These are phyloP conservation scores for Schlechtendalia chinensis DNA, from an alignment of 1,140 invertebrate genomes.

Conservation along the genomic window DNA sequence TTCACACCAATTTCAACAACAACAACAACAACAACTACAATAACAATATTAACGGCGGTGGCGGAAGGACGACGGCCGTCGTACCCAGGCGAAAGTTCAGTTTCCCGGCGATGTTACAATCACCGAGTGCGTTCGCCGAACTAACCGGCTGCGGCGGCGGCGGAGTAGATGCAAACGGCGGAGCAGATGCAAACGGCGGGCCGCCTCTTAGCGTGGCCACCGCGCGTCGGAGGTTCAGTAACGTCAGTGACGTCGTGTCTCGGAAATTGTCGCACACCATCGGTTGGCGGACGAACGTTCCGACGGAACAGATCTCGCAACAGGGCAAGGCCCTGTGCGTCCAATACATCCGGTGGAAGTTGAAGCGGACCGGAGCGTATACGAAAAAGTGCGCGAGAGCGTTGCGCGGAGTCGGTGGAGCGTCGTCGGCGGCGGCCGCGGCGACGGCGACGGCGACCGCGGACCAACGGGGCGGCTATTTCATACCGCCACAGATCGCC, in stretches of 20 bases:
- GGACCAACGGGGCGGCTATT: conserved; percentile 63
- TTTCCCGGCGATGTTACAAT: conserved; percentile 60
- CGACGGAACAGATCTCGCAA: conserved; percentile 62
- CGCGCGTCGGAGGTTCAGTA: conserved; percentile 64
- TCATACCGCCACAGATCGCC: conserved; percentile 68
- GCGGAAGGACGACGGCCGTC: neutral
- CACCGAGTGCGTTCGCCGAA: conserved; percentile 44
- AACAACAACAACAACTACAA: conserved; percentile 35
- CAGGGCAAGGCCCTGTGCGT: conserved; percentile 65
- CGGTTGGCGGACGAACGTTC: conserved; percentile 63
- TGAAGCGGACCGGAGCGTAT: conserved; percentile 65
- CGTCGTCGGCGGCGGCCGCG: conserved; percentile 61
- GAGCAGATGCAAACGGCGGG: conserved; percentile 38
- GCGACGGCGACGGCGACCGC: conserved; percentile 60
- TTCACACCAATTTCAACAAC: conserved; percentile 10
- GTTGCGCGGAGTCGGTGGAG: conserved; percentile 61
- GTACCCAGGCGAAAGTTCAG: conserved; percentile 59
- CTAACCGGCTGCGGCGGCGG: neutral
- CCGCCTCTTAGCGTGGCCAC: conserved; percentile 53
- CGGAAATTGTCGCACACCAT: conserved; percentile 70
- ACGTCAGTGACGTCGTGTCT: conserved; percentile 69
- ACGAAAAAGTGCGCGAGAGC: conserved; percentile 65
- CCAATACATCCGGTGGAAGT: conserved; percentile 65
- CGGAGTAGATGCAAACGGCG: conserved; percentile 50
- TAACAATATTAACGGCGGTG: neutral